phyloP scores from a whole-genome alignment of 2,888 invertebrate species.

The Diogma glabrata region DNA sequence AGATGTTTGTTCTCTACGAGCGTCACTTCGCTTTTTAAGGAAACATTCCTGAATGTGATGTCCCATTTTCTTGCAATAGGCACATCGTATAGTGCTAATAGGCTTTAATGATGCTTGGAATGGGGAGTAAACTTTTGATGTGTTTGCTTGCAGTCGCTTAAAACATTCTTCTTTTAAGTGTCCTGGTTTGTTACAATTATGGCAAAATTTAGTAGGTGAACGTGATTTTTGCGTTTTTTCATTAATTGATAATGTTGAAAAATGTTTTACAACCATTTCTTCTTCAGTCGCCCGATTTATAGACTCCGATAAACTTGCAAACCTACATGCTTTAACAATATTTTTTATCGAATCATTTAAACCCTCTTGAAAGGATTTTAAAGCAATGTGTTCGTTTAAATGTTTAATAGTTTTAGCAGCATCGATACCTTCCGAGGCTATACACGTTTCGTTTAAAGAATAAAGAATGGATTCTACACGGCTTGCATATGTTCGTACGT shows the following conservation, averaged over 20 bases:
- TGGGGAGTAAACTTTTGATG: no score
- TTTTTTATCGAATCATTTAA: not conserved
- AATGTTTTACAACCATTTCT: constrained; percentile 1
- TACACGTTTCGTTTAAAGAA: not conserved
- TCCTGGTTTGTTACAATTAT: not conserved
- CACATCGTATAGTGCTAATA: no score
- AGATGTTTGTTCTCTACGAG: no score
- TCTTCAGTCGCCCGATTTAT: not conserved
- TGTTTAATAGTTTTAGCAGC: not conserved
- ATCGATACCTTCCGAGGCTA: not conserved
- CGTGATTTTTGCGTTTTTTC: not conserved
- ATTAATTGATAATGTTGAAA: not conserved
- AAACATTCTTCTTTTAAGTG: not conserved
- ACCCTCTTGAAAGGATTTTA: not conserved
- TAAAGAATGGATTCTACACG: not conserved
- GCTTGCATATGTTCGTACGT: not conserved
- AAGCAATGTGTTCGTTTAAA: not conserved
- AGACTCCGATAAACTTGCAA: not conserved
- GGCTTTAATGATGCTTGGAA: no score
- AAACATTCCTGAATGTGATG: no score
- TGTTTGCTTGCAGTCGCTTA: no score
- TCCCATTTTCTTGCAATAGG: no score
- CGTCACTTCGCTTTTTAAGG: no score
- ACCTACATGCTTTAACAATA: not conserved
- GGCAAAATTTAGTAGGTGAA: not conserved